Base-by-base conservation (phyloP, 2,113 vertebrate genomes). In the Misgurnus mizolepis region DNA sequence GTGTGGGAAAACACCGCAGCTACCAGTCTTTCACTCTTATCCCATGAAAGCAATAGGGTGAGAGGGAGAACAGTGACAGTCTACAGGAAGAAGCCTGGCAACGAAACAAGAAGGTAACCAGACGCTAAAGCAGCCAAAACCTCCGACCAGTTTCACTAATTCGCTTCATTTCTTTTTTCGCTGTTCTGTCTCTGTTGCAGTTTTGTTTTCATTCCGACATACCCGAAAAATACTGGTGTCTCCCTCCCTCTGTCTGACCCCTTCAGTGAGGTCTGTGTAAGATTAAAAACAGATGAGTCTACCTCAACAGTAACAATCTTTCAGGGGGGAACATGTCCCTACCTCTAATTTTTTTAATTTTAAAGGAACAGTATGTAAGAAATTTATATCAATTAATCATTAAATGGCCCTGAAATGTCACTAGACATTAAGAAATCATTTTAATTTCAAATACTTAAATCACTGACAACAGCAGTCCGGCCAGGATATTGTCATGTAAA, bases 31-130 rank as follows among this genome's bases (percentile, higher is more conserved):
- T 56, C 39, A 41, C 17, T 72, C 69, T 64, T 75, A 18, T 58
- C 55, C 17, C 55, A 18, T 58, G 55, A 39, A 64, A 45, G 27
- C 73, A 75, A 75, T 34, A 60, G 15, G 3, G 17, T 61, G 47
- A 45, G 60, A 75, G 68, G 7, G 27, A 41, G 27, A 12, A 55
- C 47, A 72, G 58, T 64, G 67, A 62, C 68, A 64, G 17, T 6
- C 56, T 47, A 50, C 67, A 79, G 78, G 56, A 62, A 71, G 34
- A 15, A 80, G 8, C 50, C 15, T 11, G 43, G 49, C 64, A 83
- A 41, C 34, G 45, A 7, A 53, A 50, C 41, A 75, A 78, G 80
- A 82, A 41, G 15, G 62, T 76, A 82, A 67, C 60, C 74, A 78
- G 75, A 72, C 47, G 14, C 75, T 67, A 78, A 50, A 68, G 58